Evolutionary conservation across 2,113 vertebrate species (phyloP), one percentile per base, ranked within the genome.

Genomic region (Elgaria multicarinata): DNA sequence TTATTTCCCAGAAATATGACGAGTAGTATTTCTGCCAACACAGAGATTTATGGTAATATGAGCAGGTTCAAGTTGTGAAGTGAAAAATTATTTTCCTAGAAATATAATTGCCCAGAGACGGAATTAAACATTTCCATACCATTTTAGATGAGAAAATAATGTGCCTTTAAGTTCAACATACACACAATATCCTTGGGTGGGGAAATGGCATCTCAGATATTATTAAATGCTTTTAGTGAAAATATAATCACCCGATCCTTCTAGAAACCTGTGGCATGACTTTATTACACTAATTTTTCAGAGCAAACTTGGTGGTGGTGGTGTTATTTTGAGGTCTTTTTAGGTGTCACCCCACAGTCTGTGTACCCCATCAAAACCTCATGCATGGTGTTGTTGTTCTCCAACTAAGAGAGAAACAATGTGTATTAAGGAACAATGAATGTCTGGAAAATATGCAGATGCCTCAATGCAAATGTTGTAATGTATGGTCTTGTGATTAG

Each of bases 71-170:
- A n/a, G 10, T 88, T 91, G 8, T 0, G 77, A 90, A 74, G 71
- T 79, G 85, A 89, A 92, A 91, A 66, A 93, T 31, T 80, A 13
- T 39, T 50, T 87, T 92, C 89, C 71, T 89, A 71, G 0, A 75
- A 53, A 24, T 90, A 92, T 92, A 87, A 36, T 64, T 72, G 10
- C 39, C 69, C 39, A 88, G 90, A 89, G 90, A 90, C 87, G 3
- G 77, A 42, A 91, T 39, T 89, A 86, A 83, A 64, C 91, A 78
- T 12, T 36, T 91, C n/a, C 88, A 44, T 39, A 91, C 78, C 72
- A 88, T 94, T 93, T 92, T 71, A 3, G 3, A 50, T 53, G 14
- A 67, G 42, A 71, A 85, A 50, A 53, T n/a, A 83, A 83, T 4
- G 31, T 0, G 72, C 3, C 10, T 83, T 69, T 46, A 69, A 12